Conservation (phyloP, 1,140 invertebrate species). For the Sinella curviseta region DNA sequence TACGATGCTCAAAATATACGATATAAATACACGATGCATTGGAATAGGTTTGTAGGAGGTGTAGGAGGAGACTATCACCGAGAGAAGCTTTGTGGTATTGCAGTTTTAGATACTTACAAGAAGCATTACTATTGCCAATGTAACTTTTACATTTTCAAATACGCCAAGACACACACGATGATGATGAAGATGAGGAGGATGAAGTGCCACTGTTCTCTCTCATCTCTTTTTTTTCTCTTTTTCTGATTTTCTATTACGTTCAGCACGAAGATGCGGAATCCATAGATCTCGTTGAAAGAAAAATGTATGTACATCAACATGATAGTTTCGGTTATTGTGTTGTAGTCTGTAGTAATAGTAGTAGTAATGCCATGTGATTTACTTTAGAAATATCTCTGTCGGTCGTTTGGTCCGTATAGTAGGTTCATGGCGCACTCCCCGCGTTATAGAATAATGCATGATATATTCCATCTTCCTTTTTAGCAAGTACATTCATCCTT, state of each 20-base stretch:
- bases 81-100: neutral
- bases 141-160: neutral
- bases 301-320: too few species aligned
- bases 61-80: too few species aligned
- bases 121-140: neutral
- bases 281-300: too few species aligned
- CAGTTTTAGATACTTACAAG: neutral
- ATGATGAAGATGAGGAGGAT: neutral
- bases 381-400: neutral
- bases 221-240: slow-evolving; percentile 1
- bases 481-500: neutral
- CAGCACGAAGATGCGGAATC: neutral
- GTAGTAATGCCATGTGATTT: neutral
- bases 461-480: neutral
- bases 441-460: neutral
- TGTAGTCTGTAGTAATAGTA: too few species aligned
- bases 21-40: neutral
- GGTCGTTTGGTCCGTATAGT: too few species aligned
- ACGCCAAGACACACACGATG: neutral
- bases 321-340: too few species aligned
- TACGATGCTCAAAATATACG: neutral
- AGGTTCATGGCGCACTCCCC: too few species aligned
- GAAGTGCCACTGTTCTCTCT: neutral
- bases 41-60: neutral
- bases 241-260: neutral